phyloP scores from a whole-genome alignment of 2,113 vertebrate genomes.

The Pedetes capensis region DNA sequence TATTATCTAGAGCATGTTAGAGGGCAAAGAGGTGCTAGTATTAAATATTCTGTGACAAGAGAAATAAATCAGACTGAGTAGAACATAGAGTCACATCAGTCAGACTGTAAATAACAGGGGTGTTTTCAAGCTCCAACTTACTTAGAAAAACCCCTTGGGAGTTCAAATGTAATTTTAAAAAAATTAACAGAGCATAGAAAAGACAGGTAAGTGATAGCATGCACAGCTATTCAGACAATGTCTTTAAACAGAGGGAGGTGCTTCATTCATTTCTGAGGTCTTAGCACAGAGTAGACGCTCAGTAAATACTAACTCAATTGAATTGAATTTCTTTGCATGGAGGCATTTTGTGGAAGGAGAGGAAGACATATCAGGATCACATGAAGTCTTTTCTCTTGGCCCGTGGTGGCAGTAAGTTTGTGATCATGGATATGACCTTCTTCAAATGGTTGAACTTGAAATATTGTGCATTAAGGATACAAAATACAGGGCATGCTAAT shows the following conservation, averaged over 20 bases:
- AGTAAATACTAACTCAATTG: not conserved
- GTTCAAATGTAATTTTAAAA: not conserved
- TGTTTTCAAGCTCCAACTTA: not conserved
- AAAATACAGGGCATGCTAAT: not conserved
- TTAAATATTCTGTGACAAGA: not conserved
- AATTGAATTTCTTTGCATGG: not conserved
- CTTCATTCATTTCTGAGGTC: not conserved
- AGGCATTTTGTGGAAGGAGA: not conserved
- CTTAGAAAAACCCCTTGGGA: not conserved
- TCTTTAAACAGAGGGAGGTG: not conserved
- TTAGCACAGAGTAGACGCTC: slow-evolving; percentile 14
- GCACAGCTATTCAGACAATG: not conserved
- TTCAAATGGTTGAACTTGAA: not conserved
- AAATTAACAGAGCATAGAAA: not conserved
- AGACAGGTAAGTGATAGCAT: not conserved
- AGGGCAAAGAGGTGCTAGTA: not conserved
- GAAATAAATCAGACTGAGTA: not conserved
- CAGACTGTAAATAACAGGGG: not conserved
- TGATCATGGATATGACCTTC: not conserved
- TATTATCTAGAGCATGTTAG: not conserved
- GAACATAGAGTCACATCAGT: not conserved
- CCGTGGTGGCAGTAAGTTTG: not conserved
- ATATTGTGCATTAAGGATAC: not conserved
- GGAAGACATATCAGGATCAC: not conserved
- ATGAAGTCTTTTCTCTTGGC: not conserved